Evolutionary conservation across 2,888 invertebrate species (phyloP).

Genomic region (Brassicogethes aeneus): DNA sequence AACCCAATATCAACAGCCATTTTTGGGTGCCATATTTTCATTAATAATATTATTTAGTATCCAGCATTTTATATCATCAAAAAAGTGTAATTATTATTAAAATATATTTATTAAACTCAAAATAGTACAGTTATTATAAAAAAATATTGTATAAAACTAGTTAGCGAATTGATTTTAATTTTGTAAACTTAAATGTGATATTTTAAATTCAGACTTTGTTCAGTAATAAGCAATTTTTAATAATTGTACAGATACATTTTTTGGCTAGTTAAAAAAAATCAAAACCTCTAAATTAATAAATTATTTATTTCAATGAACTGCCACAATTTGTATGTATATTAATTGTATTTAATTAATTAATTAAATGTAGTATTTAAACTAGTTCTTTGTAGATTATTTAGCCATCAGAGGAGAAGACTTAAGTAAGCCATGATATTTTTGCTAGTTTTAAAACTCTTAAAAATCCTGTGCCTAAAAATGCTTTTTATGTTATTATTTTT

Average conservation of each 20-base stretch:
- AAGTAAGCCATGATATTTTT: conserved; percentile 21
- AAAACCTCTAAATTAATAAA: background rate
- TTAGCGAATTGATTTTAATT: background rate
- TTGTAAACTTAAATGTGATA: background rate
- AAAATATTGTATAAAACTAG: conserved; percentile 1
- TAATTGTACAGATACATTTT: conserved; percentile 2
- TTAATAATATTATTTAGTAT: no score
- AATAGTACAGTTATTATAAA: background rate
- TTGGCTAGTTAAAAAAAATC: background rate
- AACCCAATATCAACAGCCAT: background rate
- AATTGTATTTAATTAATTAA: conserved; percentile 10
- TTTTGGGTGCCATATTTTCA: background rate
- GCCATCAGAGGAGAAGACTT: conserved; percentile 27
- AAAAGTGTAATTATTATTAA: no score
- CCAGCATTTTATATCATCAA: no score
- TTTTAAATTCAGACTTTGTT: no score
- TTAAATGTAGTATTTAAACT: conserved; percentile 14
- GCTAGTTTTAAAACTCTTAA: conserved; percentile 19
- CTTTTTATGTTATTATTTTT: conserved; percentile 22
- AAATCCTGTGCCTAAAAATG: conserved; percentile 26
- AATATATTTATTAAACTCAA: background rate
- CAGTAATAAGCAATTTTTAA: background rate
- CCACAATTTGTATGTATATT: conserved; percentile 2
- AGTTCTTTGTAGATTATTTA: conserved; percentile 18
- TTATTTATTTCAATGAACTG: conserved; percentile 3